phyloP scores from a whole-genome alignment of 2,888 invertebrate genomes.

The Scaptomyza tumidula region DNA sequence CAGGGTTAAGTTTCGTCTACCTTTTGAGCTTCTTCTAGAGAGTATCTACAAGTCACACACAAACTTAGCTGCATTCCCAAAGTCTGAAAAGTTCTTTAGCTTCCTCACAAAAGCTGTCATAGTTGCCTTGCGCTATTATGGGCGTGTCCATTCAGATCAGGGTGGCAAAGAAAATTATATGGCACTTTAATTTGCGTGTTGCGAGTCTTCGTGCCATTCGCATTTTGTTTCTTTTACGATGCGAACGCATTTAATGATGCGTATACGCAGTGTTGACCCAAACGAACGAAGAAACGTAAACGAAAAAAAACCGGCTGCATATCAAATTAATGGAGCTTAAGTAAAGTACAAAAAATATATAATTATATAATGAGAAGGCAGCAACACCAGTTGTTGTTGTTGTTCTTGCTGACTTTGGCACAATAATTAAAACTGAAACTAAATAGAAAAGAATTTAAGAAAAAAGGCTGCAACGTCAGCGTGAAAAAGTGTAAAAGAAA shows the following conservation, averaged over 20 bases:
- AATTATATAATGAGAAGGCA: background rate
- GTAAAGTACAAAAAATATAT: slow-evolving; percentile 15
- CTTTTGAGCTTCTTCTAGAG: background rate
- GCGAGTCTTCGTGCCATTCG: background rate
- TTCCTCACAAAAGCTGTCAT: background rate
- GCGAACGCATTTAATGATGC: slow-evolving; percentile 66
- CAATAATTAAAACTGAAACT: slow-evolving; percentile 55
- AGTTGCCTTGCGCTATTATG: slow-evolving; percentile 8
- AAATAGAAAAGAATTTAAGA: slow-evolving; percentile 14
- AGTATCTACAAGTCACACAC: background rate
- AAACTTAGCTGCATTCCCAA: background rate
- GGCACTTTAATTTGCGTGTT: slow-evolving; percentile 70
- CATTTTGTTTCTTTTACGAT: slow-evolving; percentile 24
- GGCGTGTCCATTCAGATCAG: slow-evolving; percentile 35
- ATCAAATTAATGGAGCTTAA: slow-evolving; percentile 64
- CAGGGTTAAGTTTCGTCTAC: background rate
- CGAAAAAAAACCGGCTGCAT: slow-evolving; percentile 25
- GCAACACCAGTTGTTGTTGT: slow-evolving; percentile 28
- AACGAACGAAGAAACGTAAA: background rate
- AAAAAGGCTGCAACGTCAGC: slow-evolving; percentile 52
- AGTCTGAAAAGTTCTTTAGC: background rate
- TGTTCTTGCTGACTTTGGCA: slow-evolving; percentile 32
- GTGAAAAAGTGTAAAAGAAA: background rate
- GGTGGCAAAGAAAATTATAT: slow-evolving; percentile 46
- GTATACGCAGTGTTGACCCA: slow-evolving; percentile 64